Conservation (phyloP, 1,140 invertebrate species). For the Wiebesia pumilae region DNA sequence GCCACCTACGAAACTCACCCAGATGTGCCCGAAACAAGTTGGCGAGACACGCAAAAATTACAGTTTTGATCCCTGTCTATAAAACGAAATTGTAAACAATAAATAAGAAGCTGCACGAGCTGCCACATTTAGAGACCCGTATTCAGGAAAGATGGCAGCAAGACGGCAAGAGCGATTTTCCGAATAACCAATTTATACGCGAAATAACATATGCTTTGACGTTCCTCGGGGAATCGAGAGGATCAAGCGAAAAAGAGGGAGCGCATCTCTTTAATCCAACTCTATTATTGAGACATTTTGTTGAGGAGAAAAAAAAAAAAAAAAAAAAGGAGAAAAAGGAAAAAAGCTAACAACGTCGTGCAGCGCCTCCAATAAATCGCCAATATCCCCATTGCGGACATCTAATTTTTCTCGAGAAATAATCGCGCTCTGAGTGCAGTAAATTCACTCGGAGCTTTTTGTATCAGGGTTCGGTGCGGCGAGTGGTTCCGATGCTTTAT, state of each 20-base stretch:
- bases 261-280: not conserved
- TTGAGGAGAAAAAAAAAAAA: not conserved
- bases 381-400: no score
- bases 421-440: not conserved
- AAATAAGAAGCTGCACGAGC: not conserved
- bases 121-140: not conserved
- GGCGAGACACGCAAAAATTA: no score
- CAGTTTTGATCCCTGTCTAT: no score
- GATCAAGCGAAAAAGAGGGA: not conserved
- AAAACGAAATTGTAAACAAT: no score
- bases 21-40: not conserved
- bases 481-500: not conserved
- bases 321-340: not conserved
- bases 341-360: not conserved
- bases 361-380: not conserved
- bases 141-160: not conserved
- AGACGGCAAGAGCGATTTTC: not conserved
- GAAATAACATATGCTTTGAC: not conserved
- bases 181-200: not conserved
- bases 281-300: not conserved
- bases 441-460: slow-evolving; percentile 2
- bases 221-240: not conserved
- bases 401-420: slow-evolving; percentile 2
- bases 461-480: not conserved
- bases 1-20: no score